Conservation (phyloP, 1,140 invertebrate species). For the Babylonia areolata region DNA sequence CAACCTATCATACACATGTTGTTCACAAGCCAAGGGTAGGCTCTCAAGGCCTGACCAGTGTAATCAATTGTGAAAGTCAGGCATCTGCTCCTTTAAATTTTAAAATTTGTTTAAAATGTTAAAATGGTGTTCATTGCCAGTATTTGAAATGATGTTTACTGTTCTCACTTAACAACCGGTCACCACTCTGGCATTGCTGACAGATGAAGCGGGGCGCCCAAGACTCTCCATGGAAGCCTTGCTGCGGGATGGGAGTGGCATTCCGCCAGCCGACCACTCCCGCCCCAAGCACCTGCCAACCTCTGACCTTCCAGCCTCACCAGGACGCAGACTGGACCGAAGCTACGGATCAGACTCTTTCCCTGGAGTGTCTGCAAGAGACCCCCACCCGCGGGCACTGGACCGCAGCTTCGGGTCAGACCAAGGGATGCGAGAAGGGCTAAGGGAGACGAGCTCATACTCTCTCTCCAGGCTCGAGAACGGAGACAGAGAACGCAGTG, state of each 20-base stretch:
- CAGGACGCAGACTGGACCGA: neutral
- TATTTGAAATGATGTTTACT: too few species aligned
- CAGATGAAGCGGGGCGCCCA: neutral
- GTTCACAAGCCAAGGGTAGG: too few species aligned
- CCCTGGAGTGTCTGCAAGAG: conserved; percentile 2
- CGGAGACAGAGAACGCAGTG: neutral
- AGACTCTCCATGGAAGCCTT: neutral
- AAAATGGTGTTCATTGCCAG: too few species aligned
- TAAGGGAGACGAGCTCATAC: conserved; percentile 2
- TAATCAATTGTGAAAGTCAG: too few species aligned
- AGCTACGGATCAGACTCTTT: conserved; percentile 11
- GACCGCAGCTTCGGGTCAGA: conserved; percentile 38
- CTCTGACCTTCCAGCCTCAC: neutral
- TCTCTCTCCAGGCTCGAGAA: neutral
- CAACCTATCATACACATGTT: too few species aligned
- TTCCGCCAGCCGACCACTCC: neutral
- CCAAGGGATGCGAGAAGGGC: neutral
- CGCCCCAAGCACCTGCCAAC: neutral
- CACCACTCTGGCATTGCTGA: neutral
- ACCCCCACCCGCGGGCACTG: neutral
- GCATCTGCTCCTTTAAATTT: too few species aligned
- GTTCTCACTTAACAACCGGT: neutral
- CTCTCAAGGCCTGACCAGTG: too few species aligned
- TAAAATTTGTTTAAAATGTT: neutral
- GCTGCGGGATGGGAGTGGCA: neutral